Conservation (phyloP, 2,888 invertebrate genomes). For the Cheilosia soror region DNA sequence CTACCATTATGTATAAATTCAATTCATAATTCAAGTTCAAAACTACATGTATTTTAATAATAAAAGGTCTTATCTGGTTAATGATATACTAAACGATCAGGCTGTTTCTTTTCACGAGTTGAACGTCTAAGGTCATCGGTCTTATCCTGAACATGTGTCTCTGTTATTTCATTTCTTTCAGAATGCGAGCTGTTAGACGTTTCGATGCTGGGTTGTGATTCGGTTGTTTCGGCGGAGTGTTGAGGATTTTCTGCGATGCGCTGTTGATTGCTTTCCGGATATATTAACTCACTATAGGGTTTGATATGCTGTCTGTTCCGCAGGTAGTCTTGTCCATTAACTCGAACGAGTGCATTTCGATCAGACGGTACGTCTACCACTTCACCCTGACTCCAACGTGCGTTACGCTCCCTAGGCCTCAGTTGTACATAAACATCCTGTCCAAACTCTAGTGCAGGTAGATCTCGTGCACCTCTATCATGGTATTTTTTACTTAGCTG, state of each 20-base stretch:
- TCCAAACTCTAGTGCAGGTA: slow-evolving; percentile 25
- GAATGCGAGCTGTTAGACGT: not conserved
- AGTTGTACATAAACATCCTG: slow-evolving; percentile 37
- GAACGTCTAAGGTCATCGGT: slow-evolving; percentile 8
- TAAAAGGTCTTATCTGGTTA: slow-evolving; percentile 4
- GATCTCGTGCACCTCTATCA: not conserved
- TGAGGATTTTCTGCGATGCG: not conserved
- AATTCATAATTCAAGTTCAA: not conserved
- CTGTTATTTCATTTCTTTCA: slow-evolving; percentile 5
- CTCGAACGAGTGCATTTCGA: slow-evolving; percentile 21
- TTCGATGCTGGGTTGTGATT: slow-evolving; percentile 14
- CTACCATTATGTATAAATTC: no score
- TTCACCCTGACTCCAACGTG: slow-evolving; percentile 21
- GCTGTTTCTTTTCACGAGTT: slow-evolving; percentile 21
- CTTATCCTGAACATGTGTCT: not conserved
- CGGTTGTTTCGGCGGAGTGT: slow-evolving; percentile 9
- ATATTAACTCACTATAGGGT: slow-evolving; percentile 4
- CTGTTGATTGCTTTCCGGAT: slow-evolving; percentile 9
- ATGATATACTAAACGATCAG: slow-evolving; percentile 8
- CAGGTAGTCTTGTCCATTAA: slow-evolving; percentile 28
- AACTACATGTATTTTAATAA: not conserved
- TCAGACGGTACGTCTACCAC: slow-evolving; percentile 15
- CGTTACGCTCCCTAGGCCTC: slow-evolving; percentile 23
- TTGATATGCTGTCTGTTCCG: slow-evolving; percentile 11
- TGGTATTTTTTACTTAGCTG: slow-evolving; percentile 32